Conservation (phyloP, 2,888 invertebrate genomes). For the Heliconius charithonia region DNA sequence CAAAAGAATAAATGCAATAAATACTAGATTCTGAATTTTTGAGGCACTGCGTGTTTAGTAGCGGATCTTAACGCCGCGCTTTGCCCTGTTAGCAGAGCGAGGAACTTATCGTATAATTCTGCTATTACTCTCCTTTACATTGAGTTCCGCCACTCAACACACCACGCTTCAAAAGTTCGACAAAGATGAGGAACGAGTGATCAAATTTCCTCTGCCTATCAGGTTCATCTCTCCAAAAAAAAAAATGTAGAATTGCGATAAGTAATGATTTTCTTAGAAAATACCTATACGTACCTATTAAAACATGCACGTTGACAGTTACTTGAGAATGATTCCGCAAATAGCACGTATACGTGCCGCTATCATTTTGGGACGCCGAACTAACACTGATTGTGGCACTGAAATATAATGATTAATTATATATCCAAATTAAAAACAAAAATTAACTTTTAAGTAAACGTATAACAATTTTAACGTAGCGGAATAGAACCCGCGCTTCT, state of each 20-base stretch:
- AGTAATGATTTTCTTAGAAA: neutral
- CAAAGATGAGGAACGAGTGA: too few relatives aligned
- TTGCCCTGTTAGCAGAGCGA: too few relatives aligned
- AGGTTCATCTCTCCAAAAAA: too few relatives aligned
- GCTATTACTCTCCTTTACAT: too few relatives aligned
- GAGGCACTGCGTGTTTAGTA: too few relatives aligned
- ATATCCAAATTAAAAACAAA: neutral
- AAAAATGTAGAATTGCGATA: neutral
- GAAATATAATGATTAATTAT: constrained; percentile 4
- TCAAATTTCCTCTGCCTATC: too few relatives aligned
- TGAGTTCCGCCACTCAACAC: too few relatives aligned
- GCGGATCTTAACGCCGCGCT: too few relatives aligned
- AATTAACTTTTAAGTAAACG: neutral
- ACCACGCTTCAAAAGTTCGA: too few relatives aligned
- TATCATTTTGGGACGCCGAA: constrained; percentile 86
- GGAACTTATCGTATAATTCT: too few relatives aligned
- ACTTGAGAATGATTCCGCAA: constrained; percentile 86
- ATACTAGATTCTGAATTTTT: neutral
- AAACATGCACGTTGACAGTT: constrained; percentile 86
- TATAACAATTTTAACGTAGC: too few relatives aligned
- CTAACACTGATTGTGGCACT: constrained; percentile 79
- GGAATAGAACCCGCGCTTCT: too few relatives aligned
- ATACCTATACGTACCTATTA: constrained; percentile 85
- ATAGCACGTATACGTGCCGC: constrained; percentile 86
- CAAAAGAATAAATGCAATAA: neutral